Percentiles rank a stretch among this genome's conserved stretches.
phyloP scores from a whole-genome alignment of 2,888 invertebrate genomes.

The Holacanthella duospinosa region DNA sequence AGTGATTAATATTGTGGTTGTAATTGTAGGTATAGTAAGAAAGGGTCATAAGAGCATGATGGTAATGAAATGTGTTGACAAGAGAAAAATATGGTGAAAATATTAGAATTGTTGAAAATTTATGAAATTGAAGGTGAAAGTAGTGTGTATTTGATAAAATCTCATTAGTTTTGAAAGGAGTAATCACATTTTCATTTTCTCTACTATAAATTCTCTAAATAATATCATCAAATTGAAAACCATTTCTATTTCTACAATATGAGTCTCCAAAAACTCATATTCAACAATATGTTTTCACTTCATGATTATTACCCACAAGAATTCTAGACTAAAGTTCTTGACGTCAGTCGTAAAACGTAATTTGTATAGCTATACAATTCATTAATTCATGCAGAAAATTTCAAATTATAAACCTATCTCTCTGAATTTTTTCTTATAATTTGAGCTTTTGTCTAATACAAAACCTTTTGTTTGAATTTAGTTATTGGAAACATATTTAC shows the following conservation, averaged over 20 bases:
- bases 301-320: background rate
- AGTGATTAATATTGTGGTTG: too few relatives aligned
- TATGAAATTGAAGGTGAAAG: too few relatives aligned
- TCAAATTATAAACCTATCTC: background rate
- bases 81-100: too few relatives aligned
- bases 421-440: background rate
- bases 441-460: background rate
- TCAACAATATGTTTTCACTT: background rate
- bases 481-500: constrained; percentile 47
- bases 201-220: background rate
- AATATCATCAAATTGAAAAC: background rate
- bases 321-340: background rate
- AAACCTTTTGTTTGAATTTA: constrained; percentile 30
- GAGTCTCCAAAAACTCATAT: background rate
- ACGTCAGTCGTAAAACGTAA: background rate
- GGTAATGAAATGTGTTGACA: too few relatives aligned
- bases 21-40: too few relatives aligned
- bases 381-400: background rate
- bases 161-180: background rate
- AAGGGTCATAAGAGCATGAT: too few relatives aligned
- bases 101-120: too few relatives aligned
- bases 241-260: background rate
- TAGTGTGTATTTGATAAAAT: too few relatives aligned
- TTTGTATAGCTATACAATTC: background rate
- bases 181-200: background rate